phyloP scores from a whole-genome alignment of 2,113 vertebrate species.

The Machaerirhynchus nigripectus region DNA sequence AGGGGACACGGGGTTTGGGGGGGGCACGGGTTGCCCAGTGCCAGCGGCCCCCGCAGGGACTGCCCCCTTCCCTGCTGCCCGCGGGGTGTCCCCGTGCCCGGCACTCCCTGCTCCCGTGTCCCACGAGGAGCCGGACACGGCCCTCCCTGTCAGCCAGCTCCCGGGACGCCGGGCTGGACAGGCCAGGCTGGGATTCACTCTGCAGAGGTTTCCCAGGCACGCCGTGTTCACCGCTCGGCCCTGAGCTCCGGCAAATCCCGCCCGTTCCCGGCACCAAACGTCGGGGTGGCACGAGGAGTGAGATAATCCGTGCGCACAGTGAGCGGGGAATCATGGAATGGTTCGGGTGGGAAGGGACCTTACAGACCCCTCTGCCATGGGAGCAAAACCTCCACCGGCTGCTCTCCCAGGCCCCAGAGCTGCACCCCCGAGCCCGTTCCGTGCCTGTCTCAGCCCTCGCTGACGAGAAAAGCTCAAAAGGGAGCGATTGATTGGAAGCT shows the following conservation, averaged over 20 bases:
- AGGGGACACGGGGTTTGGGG: accelerated
- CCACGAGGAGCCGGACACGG: background rate
- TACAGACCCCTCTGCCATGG: accelerated
- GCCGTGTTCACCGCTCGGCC: background rate
- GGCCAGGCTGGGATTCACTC: background rate
- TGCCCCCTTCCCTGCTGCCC: background rate
- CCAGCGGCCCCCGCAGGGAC: background rate
- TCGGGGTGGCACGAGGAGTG: accelerated
- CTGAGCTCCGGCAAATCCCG: background rate
- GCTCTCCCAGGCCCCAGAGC: background rate
- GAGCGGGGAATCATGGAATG: accelerated
- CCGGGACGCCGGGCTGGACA: background rate
- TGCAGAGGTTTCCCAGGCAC: background rate
- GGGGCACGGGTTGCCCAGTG: background rate
- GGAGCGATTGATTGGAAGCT: background rate
- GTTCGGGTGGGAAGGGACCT: background rate
- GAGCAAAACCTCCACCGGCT: background rate
- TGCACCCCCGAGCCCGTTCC: background rate
- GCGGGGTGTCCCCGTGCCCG: background rate
- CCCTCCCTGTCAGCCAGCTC: background rate
- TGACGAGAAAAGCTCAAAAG: background rate
- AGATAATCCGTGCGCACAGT: accelerated
- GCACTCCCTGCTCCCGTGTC: background rate
- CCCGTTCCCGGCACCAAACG: accelerated
- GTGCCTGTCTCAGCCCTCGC: background rate